Evolutionary conservation across 2,797 vertebrate species (phyloP).

Genomic region (Diceros bicornis): DNA sequence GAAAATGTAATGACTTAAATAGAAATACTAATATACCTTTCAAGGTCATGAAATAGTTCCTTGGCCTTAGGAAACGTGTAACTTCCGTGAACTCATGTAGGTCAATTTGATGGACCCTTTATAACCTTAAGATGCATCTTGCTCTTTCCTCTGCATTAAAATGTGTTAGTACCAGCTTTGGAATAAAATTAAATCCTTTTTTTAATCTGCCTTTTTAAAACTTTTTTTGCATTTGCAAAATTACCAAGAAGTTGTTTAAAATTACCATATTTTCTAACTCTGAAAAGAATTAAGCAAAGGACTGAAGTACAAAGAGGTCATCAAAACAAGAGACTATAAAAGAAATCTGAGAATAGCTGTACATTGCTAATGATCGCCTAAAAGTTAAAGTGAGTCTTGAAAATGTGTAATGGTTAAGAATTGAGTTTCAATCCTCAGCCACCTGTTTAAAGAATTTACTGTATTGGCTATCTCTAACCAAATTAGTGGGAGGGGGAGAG

Average conservation of each 20-base stretch:
- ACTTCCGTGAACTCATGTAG: constrained; percentile 57
- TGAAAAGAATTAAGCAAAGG: constrained; percentile 74
- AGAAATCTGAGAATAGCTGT: constrained; percentile 68
- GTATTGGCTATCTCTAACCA: neutral
- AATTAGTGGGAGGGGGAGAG: neutral
- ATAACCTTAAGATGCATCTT: constrained; percentile 75
- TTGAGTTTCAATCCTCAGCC: neutral
- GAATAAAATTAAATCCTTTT: constrained; percentile 73
- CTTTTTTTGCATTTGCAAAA: constrained; percentile 74
- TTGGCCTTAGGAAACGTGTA: constrained; percentile 73
- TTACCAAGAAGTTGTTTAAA: constrained; percentile 65
- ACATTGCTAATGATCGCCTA: constrained; percentile 45
- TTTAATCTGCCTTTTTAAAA: constrained; percentile 64
- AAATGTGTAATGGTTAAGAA: constrained; percentile 58
- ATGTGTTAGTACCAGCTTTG: constrained; percentile 76
- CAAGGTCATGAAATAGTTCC: constrained; percentile 79
- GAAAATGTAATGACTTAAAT: constrained; percentile 82
- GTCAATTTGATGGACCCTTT: constrained; percentile 55
- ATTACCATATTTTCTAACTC: constrained; percentile 76
- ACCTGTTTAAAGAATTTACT: neutral
- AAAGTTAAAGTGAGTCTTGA: constrained; percentile 61
- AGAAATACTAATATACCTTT: constrained; percentile 79
- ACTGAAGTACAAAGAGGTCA: constrained; percentile 68
- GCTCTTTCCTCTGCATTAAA: constrained; percentile 67
- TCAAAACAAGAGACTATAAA: constrained; percentile 75